Evolutionary conservation across 2,797 vertebrate genomes (phyloP).

Genomic region (Pangasius macronema): DNA sequence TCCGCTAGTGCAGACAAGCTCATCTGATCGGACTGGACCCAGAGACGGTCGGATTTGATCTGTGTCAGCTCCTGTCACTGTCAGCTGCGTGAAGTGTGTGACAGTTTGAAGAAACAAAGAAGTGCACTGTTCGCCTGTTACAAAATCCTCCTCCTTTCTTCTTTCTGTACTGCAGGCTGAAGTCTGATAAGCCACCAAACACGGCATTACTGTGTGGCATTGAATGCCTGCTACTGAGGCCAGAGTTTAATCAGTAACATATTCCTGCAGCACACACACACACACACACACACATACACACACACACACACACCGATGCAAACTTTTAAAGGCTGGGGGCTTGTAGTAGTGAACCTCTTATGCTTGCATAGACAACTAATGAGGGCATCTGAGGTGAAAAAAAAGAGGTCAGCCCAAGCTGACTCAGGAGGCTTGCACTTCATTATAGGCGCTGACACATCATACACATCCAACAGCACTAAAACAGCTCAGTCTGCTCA

Average conservation of each 20-base stretch:
- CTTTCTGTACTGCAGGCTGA: background rate
- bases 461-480: background rate
- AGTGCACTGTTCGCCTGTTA: conserved; percentile 9
- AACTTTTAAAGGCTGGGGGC: background rate
- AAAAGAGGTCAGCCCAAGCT: conserved; percentile 38
- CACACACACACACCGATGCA: conserved; percentile 6
- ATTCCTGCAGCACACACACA: conserved; percentile 41
- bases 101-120: conserved; percentile 33
- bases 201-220: conserved; percentile 5
- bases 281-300: background rate
- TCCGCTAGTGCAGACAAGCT: conserved; percentile 32
- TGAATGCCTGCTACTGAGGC: conserved; percentile 3
- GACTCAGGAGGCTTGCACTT: conserved; percentile 28
- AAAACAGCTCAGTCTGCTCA: background rate
- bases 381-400: conserved; percentile 25
- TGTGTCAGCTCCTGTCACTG: conserved; percentile 38
- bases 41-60: conserved; percentile 32
- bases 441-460: conserved; percentile 23
- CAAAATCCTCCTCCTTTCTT: conserved; percentile 11
- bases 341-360: background rate
- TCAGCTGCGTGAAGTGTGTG: conserved; percentile 23
- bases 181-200: conserved; percentile 27
- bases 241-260: conserved; percentile 34
- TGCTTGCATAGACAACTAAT: background rate
- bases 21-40: conserved; percentile 37